Conservation (phyloP, 2,888 invertebrate genomes). For the Amphipoea lucens region DNA sequence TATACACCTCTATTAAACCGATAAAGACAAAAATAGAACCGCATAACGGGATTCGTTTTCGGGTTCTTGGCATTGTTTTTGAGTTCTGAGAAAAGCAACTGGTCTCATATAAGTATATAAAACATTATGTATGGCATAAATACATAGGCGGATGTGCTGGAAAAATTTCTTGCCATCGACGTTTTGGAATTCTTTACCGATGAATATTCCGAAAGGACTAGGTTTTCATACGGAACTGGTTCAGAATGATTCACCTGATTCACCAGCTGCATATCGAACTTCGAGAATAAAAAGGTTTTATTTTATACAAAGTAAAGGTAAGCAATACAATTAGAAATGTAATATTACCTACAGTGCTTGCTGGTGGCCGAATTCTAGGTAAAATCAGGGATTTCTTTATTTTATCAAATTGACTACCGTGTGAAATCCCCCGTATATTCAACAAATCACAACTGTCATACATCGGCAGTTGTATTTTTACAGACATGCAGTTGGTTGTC, state of each 20-base stretch:
- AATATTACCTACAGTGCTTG: background rate
- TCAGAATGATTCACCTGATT: constrained; percentile 41
- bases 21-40: constrained; percentile 75
- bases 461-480: too few species aligned
- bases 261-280: constrained; percentile 14
- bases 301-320: background rate
- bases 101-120: constrained; percentile 55
- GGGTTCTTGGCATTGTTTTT: constrained; percentile 67
- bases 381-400: background rate
- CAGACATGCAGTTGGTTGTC: background rate
- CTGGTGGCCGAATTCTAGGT: too few species aligned
- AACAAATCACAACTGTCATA: background rate
- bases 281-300: constrained; percentile 1
- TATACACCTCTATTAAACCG: constrained; percentile 55
- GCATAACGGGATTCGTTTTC: constrained; percentile 84
- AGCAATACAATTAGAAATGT: background rate
- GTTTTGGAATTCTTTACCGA: constrained; percentile 51
- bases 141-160: constrained; percentile 45
- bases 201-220: constrained; percentile 35
- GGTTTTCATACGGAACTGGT: constrained; percentile 46
- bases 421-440: background rate
- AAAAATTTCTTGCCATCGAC: constrained; percentile 35
- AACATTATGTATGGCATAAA: constrained; percentile 26
- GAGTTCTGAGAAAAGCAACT: constrained; percentile 66
- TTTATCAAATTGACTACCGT: background rate